phyloP scores from a whole-genome alignment of 2,888 invertebrate species.

The Brachynemurus nebulosus region DNA sequence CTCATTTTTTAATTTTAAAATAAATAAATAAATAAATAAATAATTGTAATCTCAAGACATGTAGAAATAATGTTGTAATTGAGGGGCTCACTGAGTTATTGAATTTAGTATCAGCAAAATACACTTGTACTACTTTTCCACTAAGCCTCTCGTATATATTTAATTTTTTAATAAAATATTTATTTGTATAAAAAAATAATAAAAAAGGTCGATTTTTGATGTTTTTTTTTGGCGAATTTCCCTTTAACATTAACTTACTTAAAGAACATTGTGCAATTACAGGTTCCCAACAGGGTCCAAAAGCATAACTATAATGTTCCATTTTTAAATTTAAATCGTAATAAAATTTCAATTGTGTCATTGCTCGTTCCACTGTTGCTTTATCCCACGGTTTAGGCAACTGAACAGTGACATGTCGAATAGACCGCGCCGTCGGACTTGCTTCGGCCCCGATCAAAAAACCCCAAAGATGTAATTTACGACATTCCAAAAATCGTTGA shows the following conservation, averaged over 20 bases:
- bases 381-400: constrained; percentile 77
- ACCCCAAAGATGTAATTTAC: constrained; percentile 78
- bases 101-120: no score
- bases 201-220: no score
- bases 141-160: no score
- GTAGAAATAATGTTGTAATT: no score
- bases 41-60: constrained; percentile 5
- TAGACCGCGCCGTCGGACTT: constrained; percentile 55
- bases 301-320: constrained; percentile 79
- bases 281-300: constrained; percentile 99
- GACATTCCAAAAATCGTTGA: constrained; percentile 76
- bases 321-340: constrained; percentile 94
- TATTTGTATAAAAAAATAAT: no score
- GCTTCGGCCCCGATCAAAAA: constrained; percentile 83
- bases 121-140: no score
- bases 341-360: constrained; percentile 93
- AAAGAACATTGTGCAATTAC: constrained; percentile 82
- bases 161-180: no score
- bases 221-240: no score
- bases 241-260: constrained; percentile 33
- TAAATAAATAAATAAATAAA: constrained; percentile 1
- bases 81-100: no score
- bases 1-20: background rate
- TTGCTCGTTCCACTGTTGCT: constrained; percentile 71
- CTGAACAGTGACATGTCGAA: constrained; percentile 61